Evolutionary conservation across 2,797 vertebrate species (phyloP).

Genomic region (Simalia tracyae): DNA sequence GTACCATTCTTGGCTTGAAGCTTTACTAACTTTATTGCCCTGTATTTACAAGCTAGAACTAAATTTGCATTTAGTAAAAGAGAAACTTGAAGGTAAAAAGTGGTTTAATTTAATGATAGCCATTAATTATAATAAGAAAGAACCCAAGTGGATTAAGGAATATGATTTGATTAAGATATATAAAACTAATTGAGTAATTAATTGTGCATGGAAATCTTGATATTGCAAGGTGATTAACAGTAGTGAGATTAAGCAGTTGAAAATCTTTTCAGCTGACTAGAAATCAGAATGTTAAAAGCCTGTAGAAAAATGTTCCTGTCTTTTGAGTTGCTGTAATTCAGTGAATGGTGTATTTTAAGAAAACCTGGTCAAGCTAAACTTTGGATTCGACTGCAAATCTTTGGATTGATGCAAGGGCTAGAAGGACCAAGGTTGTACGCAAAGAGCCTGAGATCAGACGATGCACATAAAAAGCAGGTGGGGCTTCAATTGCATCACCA

Average conservation of each 20-base stretch:
- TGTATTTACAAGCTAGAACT: not conserved
- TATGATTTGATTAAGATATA: not conserved
- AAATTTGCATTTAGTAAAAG: not conserved
- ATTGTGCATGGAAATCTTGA: not conserved
- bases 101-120: conserved; percentile 1
- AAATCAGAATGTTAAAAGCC: not conserved
- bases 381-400: not conserved
- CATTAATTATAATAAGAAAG: not conserved
- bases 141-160: conserved; percentile 2
- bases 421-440: not conserved
- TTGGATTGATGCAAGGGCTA: not conserved
- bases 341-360: not conserved
- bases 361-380: not conserved
- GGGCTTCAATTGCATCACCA: not conserved
- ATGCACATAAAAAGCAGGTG: not conserved
- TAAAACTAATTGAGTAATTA: conserved; percentile 15
- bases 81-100: not conserved
- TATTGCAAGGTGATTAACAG: conserved; percentile 9
- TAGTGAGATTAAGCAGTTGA: not conserved
- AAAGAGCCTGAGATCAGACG: not conserved
- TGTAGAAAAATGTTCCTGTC: not conserved
- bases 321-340: not conserved
- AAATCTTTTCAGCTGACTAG: conserved; percentile 2
- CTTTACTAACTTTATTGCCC: not conserved
- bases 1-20: not conserved